Conservation (phyloP, 2,113 vertebrate genomes). For the Callionymus lyra region DNA sequence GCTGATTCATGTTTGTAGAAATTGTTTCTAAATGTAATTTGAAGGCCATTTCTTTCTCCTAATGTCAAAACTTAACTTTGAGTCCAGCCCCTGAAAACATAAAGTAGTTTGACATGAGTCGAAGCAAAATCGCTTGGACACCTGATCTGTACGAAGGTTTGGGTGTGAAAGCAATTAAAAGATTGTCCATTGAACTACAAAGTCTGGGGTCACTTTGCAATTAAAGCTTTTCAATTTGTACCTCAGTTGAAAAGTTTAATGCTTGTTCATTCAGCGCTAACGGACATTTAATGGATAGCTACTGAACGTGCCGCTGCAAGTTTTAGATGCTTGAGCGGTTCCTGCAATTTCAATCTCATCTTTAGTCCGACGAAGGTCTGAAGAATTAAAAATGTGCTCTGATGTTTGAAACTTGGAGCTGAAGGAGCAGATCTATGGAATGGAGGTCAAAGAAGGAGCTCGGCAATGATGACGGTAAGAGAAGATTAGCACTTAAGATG, state of each 20-base stretch:
- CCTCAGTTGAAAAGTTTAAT: slow-evolving; percentile 16
- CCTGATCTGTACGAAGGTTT: slow-evolving; percentile 6
- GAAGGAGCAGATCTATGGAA: too few relatives aligned
- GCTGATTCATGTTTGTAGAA: too few relatives aligned
- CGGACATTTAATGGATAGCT: background rate
- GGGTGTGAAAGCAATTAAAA: slow-evolving; percentile 24
- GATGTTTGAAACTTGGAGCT: too few relatives aligned
- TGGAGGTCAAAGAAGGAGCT: too few relatives aligned
- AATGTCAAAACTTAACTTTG: slow-evolving; percentile 9
- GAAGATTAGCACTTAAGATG: too few relatives aligned
- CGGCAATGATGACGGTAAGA: too few relatives aligned
- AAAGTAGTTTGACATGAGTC: slow-evolving; percentile 3
- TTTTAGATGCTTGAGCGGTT: background rate
- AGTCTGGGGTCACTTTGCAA: slow-evolving; percentile 12
- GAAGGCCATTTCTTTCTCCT: background rate
- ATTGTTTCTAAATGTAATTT: too few relatives aligned
- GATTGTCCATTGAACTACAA: slow-evolving; percentile 35
- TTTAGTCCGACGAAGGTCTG: too few relatives aligned
- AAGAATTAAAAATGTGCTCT: too few relatives aligned
- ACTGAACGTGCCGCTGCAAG: background rate
- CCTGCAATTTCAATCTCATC: too few relatives aligned
- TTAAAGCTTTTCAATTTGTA: slow-evolving; percentile 31
- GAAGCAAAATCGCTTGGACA: slow-evolving; percentile 1
- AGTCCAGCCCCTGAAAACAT: slow-evolving; percentile 3
- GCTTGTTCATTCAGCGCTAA: slow-evolving; percentile 10